A percentile compares a stretch with the other conserved stretches of the same genome.
Conservation (phyloP, 2,797 vertebrate genomes). For the Nasua narica region DNA sequence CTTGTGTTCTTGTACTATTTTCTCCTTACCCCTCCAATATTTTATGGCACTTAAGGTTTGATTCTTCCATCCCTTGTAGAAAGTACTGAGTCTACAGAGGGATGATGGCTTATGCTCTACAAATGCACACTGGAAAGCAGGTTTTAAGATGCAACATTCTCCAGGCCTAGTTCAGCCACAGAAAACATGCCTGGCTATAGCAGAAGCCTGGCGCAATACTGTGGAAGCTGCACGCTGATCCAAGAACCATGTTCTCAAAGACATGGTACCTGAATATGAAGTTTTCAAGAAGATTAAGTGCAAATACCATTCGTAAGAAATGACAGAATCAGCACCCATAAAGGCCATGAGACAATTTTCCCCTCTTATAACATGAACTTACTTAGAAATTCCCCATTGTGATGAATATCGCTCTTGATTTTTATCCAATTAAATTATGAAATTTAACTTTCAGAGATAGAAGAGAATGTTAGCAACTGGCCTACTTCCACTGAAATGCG, state of each 20-base stretch:
- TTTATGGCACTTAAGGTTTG: slow-evolving; percentile 68
- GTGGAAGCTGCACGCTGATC: slow-evolving; percentile 71
- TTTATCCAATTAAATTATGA: slow-evolving; percentile 75
- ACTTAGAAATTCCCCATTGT: slow-evolving; percentile 51
- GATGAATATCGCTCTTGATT: slow-evolving; percentile 72
- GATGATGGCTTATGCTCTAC: slow-evolving; percentile 77
- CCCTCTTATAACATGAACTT: slow-evolving; percentile 13
- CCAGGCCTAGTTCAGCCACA: slow-evolving; percentile 84
- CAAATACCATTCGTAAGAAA: slow-evolving; percentile 60
- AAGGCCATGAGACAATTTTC: neutral
- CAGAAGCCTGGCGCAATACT: slow-evolving; percentile 84
- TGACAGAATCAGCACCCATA: slow-evolving; percentile 55
- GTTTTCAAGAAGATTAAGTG: slow-evolving; percentile 40
- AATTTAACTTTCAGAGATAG: slow-evolving; percentile 64
- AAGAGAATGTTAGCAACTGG: slow-evolving; percentile 81
- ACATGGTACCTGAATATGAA: slow-evolving; percentile 61
- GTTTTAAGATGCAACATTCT: slow-evolving; percentile 87
- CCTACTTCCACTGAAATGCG: slow-evolving; percentile 84
- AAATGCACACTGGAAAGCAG: slow-evolving; percentile 81
- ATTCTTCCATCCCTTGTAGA: slow-evolving; percentile 79
- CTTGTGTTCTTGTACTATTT: slow-evolving; percentile 63
- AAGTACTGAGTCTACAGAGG: slow-evolving; percentile 63
- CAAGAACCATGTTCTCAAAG: slow-evolving; percentile 70
- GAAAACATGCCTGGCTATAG: slow-evolving; percentile 84
- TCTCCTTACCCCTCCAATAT: slow-evolving; percentile 41